phyloP scores from a whole-genome alignment of 2,113 vertebrate genomes.

The Syngnathoides biaculeatus region DNA sequence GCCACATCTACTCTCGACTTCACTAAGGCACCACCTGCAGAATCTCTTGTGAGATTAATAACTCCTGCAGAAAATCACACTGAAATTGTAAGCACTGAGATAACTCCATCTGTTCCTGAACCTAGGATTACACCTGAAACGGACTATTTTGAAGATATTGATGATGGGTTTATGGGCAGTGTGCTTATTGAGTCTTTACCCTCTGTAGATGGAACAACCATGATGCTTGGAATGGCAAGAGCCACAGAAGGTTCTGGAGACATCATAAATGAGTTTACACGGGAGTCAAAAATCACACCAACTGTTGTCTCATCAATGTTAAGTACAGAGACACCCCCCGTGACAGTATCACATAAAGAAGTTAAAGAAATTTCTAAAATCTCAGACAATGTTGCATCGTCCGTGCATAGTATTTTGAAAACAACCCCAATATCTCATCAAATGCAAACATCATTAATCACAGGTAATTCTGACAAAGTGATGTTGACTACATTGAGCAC shows the following conservation, averaged over 20 bases:
- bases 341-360: neutral
- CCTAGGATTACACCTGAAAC: neutral
- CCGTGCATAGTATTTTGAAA: constrained; percentile 5
- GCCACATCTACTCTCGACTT: neutral
- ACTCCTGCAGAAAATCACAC: neutral
- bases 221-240: neutral
- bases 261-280: neutral
- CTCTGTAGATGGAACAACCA: neutral
- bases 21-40: constrained; percentile 2
- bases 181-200: neutral
- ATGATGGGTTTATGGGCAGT: neutral
- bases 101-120: neutral
- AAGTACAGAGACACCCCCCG: constrained; percentile 5
- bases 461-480: neutral
- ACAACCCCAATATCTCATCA: neutral
- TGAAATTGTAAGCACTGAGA: neutral
- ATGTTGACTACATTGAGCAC: neutral
- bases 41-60: neutral
- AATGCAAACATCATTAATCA: neutral
- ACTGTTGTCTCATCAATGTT: neutral
- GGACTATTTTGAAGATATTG: neutral
- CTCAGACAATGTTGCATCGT: neutral
- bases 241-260: constrained; percentile 9
- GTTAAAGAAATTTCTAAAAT: neutral
- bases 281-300: neutral